A percentile compares a stretch with the other conserved stretches of the same genome.
Evolutionary conservation across 23 tunicate species (phyloP).

Genomic region (Corella eumyota): DNA sequence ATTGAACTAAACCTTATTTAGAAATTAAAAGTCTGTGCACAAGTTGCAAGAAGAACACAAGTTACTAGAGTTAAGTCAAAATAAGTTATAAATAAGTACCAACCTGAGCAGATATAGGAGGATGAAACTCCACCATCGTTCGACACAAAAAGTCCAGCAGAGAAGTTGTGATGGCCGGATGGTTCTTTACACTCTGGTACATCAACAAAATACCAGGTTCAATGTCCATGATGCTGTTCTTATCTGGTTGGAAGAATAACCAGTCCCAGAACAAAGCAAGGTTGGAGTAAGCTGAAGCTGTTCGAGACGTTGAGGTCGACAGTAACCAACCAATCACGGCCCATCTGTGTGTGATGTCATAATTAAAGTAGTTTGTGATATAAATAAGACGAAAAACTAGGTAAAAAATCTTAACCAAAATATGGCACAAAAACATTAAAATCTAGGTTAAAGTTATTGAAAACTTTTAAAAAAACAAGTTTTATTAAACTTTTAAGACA

Average conservation of each 20-base stretch:
- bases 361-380: neutral
- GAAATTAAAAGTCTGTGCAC: too few species aligned
- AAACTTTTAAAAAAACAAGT: too few species aligned
- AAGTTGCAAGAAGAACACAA: too few species aligned
- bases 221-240: constrained; percentile 86
- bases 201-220: constrained; percentile 85
- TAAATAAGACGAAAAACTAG: neutral
- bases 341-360: constrained; percentile 31
- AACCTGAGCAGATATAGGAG: constrained; percentile 50
- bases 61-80: too few species aligned
- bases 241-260: constrained; percentile 70
- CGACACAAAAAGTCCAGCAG: constrained; percentile 75
- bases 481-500: neutral
- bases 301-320: constrained; percentile 66
- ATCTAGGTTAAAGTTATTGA: too few species aligned
- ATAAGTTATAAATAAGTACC: neutral
- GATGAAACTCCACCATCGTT: constrained; percentile 69
- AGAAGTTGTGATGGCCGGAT: constrained; percentile 73
- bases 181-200: constrained; percentile 64
- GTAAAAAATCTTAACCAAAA: neutral
- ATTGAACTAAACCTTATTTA: too few species aligned
- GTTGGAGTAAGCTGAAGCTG: constrained; percentile 61
- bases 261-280: constrained; percentile 87
- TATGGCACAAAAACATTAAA: neutral
- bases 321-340: constrained; percentile 85